phyloP scores from a whole-genome alignment of 2,888 invertebrate genomes.

The Sturmia bella region DNA sequence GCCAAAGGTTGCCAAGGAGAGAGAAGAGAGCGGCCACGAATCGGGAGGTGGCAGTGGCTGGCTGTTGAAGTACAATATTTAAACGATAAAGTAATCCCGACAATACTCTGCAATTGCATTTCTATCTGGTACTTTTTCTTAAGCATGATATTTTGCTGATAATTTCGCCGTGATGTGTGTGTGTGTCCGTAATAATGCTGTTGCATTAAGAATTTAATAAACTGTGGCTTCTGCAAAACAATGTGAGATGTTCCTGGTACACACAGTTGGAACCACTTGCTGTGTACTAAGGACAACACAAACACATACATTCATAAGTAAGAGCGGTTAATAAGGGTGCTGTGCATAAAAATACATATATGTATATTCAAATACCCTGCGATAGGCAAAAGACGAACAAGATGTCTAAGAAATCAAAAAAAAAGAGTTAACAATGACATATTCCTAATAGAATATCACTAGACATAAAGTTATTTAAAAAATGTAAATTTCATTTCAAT shows the following conservation, averaged over 20 bases:
- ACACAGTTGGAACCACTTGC: constrained; percentile 55
- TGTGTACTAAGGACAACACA: constrained; percentile 23
- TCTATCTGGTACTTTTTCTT: not conserved
- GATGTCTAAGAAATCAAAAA: too few relatives aligned
- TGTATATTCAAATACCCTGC: constrained; percentile 14
- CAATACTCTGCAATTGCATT: constrained; percentile 23
- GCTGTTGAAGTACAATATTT: too few relatives aligned
- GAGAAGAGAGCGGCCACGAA: too few relatives aligned
- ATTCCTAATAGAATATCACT: too few relatives aligned
- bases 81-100: not conserved
- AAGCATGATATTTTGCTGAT: constrained; percentile 11
- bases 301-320: not conserved
- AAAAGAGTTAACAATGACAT: too few relatives aligned
- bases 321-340: constrained; percentile 9
- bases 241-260: constrained; percentile 2
- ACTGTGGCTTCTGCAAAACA: constrained; percentile 54
- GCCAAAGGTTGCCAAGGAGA: constrained; percentile 17
- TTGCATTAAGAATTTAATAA: constrained; percentile 71
- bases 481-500: too few relatives aligned
- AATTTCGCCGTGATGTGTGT: not conserved
- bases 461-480: too few relatives aligned
- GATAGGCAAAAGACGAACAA: too few relatives aligned
- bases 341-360: constrained; percentile 1
- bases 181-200: constrained; percentile 30
- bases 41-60: too few relatives aligned